Base-by-base conservation (phyloP, 2,797 vertebrate species). In the Nothura maculosa region DNA sequence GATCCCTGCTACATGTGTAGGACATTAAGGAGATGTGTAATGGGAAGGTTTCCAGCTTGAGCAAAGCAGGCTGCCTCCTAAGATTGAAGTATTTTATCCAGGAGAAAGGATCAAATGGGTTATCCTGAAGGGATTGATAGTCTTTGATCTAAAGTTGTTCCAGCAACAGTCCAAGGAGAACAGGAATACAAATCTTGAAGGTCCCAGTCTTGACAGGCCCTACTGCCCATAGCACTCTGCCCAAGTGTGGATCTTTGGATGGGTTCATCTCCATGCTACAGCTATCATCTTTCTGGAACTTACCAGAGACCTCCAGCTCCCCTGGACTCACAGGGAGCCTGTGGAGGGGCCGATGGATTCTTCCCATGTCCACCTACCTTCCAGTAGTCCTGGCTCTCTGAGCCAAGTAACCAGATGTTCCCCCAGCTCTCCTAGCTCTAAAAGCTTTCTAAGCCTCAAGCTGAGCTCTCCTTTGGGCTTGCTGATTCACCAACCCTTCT, bases 31-130 rank as follows among this genome's bases (percentile, higher is more conserved):
- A 30, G 25, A 40, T 14, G 28, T 27, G 19, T 22, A 30, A 40
- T 22, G 19, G 36, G 52, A 70, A 54, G 15, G 34, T 54, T 38
- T 20, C 68, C 48, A 54, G 21, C 13, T 40, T 30, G 48, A 36
- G 48, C 36, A 50, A 36, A 40, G 36, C 47, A 21, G 4, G 10
- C 34, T 40, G 19, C 27, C 14, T 38, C 28, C 48, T 52, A 30
- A 69, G 66, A 7, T 3, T 25, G 12, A 69, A 36, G 12, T 1
- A 0, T 2, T 36, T 54, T 73, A 15, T 7, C 14, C 10, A 4
- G 62, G 36, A 19, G 9, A 19, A 34, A 54, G 27, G 6, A 6
- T 58, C 0, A 0, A 11, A 73, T 20, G 30, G 27, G 19, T 10
- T 69, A 22, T 52, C 15, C 36, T n/a, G 12, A 21, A 55, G 30